Conservation (phyloP, 2,888 invertebrate genomes). For the Smittia aterrima region DNA sequence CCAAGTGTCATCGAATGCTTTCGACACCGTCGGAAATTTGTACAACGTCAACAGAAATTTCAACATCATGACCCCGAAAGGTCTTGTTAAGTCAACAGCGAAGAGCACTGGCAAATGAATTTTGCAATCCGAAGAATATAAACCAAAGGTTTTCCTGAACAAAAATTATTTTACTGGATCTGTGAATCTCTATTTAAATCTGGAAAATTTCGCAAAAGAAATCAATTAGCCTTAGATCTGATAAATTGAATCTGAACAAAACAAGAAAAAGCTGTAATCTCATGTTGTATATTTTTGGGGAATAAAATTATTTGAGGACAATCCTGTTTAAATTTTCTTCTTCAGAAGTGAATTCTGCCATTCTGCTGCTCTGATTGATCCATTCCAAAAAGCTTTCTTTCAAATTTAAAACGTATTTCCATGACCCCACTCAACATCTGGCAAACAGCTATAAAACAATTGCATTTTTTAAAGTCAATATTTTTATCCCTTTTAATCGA, state of each 20-base stretch:
- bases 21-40: slow-evolving; percentile 69
- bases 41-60: slow-evolving; percentile 65
- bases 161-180: slow-evolving; percentile 46
- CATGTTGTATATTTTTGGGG: slow-evolving; percentile 14
- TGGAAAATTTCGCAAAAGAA: slow-evolving; percentile 44
- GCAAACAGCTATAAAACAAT: too few relatives aligned
- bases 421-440: too few relatives aligned
- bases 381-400: too few relatives aligned
- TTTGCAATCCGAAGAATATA: slow-evolving; percentile 47
- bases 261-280: slow-evolving; percentile 31
- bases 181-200: slow-evolving; percentile 50
- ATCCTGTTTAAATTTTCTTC: too few relatives aligned
- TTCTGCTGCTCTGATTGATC: not conserved
- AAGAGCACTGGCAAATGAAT: slow-evolving; percentile 63
- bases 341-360: too few relatives aligned
- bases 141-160: slow-evolving; percentile 30
- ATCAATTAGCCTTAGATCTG: not conserved
- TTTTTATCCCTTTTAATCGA: too few relatives aligned
- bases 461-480: too few relatives aligned
- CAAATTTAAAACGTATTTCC: too few relatives aligned
- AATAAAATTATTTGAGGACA: too few relatives aligned
- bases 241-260: not conserved
- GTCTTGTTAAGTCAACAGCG: slow-evolving; percentile 62
- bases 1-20: slow-evolving; percentile 62
- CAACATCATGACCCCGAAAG: slow-evolving; percentile 65